A percentile compares a stretch with the other conserved stretches of the same genome.
phyloP scores from a whole-genome alignment of 2,113 vertebrate genomes.

The Perca fluviatilis region DNA sequence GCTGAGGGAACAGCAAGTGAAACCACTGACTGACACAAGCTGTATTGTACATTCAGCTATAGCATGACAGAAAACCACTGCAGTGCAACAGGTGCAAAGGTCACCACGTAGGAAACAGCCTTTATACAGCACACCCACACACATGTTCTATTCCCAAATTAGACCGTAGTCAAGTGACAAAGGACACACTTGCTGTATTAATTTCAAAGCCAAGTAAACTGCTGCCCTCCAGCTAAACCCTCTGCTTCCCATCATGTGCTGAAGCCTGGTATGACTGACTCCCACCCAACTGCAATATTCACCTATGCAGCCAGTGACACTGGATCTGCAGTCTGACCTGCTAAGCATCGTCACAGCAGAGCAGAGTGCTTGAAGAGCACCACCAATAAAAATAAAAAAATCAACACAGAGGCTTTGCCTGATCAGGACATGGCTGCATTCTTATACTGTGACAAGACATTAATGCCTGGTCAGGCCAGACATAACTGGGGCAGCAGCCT shows the following conservation, averaged over 20 bases:
- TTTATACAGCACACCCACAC: constrained; percentile 2
- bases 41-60: constrained; percentile 29
- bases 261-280: constrained; percentile 53
- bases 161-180: constrained; percentile 84
- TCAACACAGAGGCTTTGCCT: constrained; percentile 11
- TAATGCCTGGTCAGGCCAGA: constrained; percentile 38
- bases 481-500: constrained; percentile 39
- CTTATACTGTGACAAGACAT: constrained; percentile 45
- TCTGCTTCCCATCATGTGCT: constrained; percentile 72
- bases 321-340: constrained; percentile 77
- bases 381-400: constrained; percentile 19
- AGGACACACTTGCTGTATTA: constrained; percentile 65
- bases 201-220: constrained; percentile 69
- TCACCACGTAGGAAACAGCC: constrained; percentile 40
- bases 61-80: constrained; percentile 29
- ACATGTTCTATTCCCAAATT: constrained; percentile 76
- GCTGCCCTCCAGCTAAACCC: constrained; percentile 61
- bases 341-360: constrained; percentile 65
- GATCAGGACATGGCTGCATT: constrained; percentile 61
- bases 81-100: constrained; percentile 53
- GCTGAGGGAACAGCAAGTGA: not conserved
- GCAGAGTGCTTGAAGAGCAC: constrained; percentile 45
- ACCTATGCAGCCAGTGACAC: constrained; percentile 61
- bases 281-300: constrained; percentile 23
- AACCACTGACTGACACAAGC: constrained; percentile 10